Conservation (phyloP, 1,140 invertebrate genomes). For the Drosophila azteca region DNA sequence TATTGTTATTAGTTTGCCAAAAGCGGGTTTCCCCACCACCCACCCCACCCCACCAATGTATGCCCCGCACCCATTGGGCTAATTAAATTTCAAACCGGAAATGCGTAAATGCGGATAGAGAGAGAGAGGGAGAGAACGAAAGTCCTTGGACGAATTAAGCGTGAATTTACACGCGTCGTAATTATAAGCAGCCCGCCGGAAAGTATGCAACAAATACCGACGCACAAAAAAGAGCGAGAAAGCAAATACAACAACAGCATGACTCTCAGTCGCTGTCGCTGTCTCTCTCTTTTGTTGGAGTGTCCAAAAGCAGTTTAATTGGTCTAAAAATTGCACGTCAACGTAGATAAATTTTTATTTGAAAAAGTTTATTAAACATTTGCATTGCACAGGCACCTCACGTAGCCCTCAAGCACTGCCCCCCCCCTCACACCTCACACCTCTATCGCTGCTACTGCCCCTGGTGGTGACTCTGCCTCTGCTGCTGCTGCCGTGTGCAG, state of each 20-base stretch:
- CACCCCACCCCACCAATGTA: background rate
- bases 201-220: constrained; percentile 9
- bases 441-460: too few relatives aligned
- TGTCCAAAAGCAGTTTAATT: constrained; percentile 64
- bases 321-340: constrained; percentile 80
- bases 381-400: constrained; percentile 68
- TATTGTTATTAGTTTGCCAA: constrained; percentile 76
- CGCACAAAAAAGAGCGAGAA: constrained; percentile 1
- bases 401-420: constrained; percentile 39
- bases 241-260: constrained; percentile 16
- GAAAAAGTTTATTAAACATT: constrained; percentile 83
- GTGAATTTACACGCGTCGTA: constrained; percentile 54
- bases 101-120: constrained; percentile 4
- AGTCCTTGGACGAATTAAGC: constrained; percentile 36
- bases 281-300: background rate
- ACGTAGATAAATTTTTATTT: constrained; percentile 81
- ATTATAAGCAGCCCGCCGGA: constrained; percentile 26
- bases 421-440: background rate
- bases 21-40: constrained; percentile 29
- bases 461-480: too few relatives aligned
- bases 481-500: constrained; percentile 6
- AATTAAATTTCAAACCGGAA: constrained; percentile 75
- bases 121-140: constrained; percentile 11
- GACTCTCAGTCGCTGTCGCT: background rate
- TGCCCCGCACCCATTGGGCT: constrained; percentile 29